These are phyloP conservation scores for Geodia barretti DNA, from an alignment of 37 sponge, comb jelly and placozoan genomes.

Conservation along the genomic window DNA sequence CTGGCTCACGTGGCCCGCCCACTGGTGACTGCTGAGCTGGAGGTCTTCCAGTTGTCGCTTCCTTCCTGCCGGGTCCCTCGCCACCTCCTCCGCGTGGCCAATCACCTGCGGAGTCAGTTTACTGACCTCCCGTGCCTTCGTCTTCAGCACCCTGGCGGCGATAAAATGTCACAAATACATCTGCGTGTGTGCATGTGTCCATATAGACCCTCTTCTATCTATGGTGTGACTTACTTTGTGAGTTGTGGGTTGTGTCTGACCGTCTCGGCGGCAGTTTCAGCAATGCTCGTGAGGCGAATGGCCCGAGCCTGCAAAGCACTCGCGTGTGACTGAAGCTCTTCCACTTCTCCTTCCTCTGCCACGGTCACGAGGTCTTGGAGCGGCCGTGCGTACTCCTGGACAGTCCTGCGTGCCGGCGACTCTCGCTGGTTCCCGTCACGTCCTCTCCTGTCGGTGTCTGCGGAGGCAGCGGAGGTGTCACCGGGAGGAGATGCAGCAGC, in stretches of 20 bases:
- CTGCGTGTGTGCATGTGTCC: too few species aligned
- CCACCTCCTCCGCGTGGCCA: conserved; percentile 37
- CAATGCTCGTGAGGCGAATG: conserved; percentile 27
- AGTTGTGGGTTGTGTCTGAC: conserved; percentile 17
- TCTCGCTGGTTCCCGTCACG: background rate
- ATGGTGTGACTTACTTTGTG: conserved; percentile 15
- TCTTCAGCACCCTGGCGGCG: conserved; percentile 30
- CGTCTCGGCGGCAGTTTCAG: conserved; percentile 33
- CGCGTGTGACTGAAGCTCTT: conserved; percentile 14
- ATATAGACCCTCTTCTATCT: too few species aligned
- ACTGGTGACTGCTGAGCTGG: conserved; percentile 26
- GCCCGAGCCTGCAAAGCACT: conserved; percentile 30
- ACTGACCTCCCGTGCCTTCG: conserved; percentile 43
- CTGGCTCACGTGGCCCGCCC: conserved; percentile 58
- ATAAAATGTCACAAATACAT: too few species aligned
- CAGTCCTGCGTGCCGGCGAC: background rate
- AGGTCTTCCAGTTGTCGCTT: conserved; percentile 23
- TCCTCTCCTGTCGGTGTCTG: background rate
- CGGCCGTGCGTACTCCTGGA: conserved; percentile 40
- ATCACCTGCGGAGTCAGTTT: conserved; percentile 56
- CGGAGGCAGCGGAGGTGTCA: background rate
- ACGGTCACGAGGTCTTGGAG: conserved; percentile 55
- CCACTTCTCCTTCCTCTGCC: conserved; percentile 50
- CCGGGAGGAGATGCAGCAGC: background rate
- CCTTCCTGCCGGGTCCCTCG: background rate